Conservation (phyloP, 2,113 vertebrate species). For the Nyctibius bracteatus region DNA sequence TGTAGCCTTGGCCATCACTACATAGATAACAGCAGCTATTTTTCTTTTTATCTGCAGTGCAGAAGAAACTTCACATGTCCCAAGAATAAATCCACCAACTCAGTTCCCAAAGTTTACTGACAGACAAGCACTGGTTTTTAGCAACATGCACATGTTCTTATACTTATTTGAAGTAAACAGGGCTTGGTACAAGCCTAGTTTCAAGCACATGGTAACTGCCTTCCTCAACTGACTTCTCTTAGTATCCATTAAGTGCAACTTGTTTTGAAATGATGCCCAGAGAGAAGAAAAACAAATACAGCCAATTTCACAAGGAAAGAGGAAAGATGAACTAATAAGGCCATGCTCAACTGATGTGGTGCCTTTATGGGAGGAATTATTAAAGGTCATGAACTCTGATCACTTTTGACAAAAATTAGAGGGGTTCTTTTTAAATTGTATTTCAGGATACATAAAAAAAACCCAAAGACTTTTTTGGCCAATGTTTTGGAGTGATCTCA, state of each 20-base stretch:
- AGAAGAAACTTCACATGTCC: not conserved
- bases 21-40: not conserved
- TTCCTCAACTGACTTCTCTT: not conserved
- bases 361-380: not conserved
- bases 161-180: not conserved
- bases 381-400: not conserved
- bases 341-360: not conserved
- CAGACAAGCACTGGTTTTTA: not conserved
- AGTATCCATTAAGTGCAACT: not conserved
- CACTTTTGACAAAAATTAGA: not conserved
- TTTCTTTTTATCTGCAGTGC: not conserved
- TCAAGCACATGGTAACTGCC: not conserved
- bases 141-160: not conserved
- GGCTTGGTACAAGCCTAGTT: not conserved
- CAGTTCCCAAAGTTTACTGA: not conserved
- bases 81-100: not conserved
- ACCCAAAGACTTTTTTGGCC: not conserved
- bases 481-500: not conserved
- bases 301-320: not conserved
- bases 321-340: not conserved
- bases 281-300: not conserved
- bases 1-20: not conserved
- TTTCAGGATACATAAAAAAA: not conserved
- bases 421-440: not conserved
- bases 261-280: not conserved